These are phyloP conservation scores for Ametastegia equiseti DNA, from an alignment of 2,888 invertebrate genomes.

Conservation along the genomic window DNA sequence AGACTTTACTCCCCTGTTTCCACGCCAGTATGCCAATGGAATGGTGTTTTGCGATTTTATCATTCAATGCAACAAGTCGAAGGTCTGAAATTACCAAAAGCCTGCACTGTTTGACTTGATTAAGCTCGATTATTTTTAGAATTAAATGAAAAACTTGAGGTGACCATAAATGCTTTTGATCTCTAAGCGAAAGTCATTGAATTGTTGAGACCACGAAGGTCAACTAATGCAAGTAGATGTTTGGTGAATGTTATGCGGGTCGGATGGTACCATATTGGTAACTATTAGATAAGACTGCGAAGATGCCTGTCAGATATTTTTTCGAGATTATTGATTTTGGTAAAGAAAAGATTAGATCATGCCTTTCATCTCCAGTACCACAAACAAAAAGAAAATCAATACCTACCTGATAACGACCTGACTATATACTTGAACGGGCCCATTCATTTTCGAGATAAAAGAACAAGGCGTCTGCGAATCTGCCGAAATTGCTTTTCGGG, in stretches of 20 bases:
- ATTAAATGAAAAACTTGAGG: background rate
- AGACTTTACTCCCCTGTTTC: background rate
- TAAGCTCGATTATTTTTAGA: background rate
- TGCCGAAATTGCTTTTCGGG: background rate
- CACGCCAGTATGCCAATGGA: background rate
- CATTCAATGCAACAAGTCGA: slow-evolving; percentile 32
- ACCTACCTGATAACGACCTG: background rate
- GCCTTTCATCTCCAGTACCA: background rate
- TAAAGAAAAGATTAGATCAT: background rate
- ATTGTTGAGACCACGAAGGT: background rate
- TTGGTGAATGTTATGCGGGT: background rate
- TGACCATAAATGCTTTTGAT: background rate
- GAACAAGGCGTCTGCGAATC: background rate
- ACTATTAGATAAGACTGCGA: background rate
- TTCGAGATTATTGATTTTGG: background rate
- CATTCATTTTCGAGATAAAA: background rate
- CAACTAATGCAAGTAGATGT: background rate
- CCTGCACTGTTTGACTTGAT: background rate
- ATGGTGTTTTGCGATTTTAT: background rate
- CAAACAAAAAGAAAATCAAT: background rate
- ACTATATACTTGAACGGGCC: background rate
- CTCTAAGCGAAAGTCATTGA: background rate
- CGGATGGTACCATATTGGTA: background rate
- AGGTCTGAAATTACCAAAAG: background rate
- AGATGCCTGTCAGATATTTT: background rate